Percentiles rank a stretch among this genome's conserved stretches.
These are phyloP conservation scores for Cavia porcellus DNA, from an alignment of 2,113 vertebrate species.

Conservation along the genomic window DNA sequence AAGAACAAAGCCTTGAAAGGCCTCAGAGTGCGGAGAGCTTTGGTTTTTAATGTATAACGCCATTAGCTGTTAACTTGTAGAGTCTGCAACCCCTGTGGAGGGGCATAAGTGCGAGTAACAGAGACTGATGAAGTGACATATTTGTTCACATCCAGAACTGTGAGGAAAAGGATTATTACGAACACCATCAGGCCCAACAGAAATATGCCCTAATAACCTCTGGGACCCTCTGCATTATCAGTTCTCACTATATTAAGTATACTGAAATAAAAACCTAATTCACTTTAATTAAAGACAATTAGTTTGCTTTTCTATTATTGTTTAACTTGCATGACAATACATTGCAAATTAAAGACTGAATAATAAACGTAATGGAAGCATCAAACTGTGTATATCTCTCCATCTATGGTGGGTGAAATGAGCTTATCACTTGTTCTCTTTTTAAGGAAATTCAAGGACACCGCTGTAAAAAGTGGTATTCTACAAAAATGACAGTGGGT, in stretches of 20 bases:
- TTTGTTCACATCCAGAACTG: conserved; percentile 83
- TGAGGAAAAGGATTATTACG: conserved; percentile 86
- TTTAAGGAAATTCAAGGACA: conserved; percentile 28
- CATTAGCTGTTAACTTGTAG: conserved; percentile 96
- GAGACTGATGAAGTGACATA: conserved; percentile 89
- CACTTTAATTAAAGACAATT: conserved; percentile 89
- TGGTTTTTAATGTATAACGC: conserved; percentile 92
- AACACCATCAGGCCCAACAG: conserved; percentile 82
- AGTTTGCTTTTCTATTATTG: conserved; percentile 88
- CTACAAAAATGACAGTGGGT: background rate
- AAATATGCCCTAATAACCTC: conserved; percentile 88
- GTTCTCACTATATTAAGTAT: conserved; percentile 79
- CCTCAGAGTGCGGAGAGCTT: conserved; percentile 87
- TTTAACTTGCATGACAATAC: conserved; percentile 83
- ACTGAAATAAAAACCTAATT: conserved; percentile 88
- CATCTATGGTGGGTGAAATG: background rate
- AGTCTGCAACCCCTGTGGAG: conserved; percentile 90
- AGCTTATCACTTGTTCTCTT: background rate
- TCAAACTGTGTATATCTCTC: conserved; percentile 70
- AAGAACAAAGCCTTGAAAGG: conserved; percentile 91
- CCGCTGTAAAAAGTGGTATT: background rate
- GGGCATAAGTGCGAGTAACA: conserved; percentile 87
- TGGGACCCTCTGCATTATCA: conserved; percentile 84
- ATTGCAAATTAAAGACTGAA: conserved; percentile 71
- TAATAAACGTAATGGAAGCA: conserved; percentile 70